Evolutionary conservation across 2,888 invertebrate species (phyloP), one percentile per base, ranked within the genome.

Genomic region (Pediacus dermestoides): DNA sequence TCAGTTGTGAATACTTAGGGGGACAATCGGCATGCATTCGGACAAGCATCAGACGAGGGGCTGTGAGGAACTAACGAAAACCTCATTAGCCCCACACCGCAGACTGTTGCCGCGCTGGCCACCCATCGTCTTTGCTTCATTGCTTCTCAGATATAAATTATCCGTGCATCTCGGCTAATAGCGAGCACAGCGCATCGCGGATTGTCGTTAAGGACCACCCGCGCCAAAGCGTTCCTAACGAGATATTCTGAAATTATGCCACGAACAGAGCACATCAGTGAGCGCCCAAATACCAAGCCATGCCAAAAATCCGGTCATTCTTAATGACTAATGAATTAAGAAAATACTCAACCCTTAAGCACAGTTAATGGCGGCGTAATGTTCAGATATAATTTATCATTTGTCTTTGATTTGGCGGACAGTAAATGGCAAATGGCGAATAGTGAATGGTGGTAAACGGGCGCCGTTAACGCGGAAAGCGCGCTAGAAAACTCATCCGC

Each of bases 311-410:
- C 55, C 57, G 57, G 54, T 60, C 56, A 61, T 57, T 60, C 61
- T 63, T 63, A 64, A 65, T 63, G 63, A 61, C 62, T 59, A 57
- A 63, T 57, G 64, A 65, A 65, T 64, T 64, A 61, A 61, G 60
- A 55, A 58, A 56, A 56, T 57, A 13, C 10, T 28, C n/a, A 13
- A 55, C 57, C 54, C 48, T 45, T 50, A 57, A 53, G 54, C 41
- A 38, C n/a, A n/a, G 6, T 18, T 18, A 18, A 18, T 18, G n/a
- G 14, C 28, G 30, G 31, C 34, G 33, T 45, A 41, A 45, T 45
- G 42, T 37, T 36, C 22, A 37, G 37, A 43, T 49, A 50, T 32
- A 38, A 42, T 42, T 50, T 50, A 48, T 48, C 46, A 46, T 50
- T 28, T 50, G 48, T 48, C 47, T 47, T 45, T 50, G 47, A 46